Base-by-base conservation (phyloP, 2,797 vertebrate species). In the Chelonia mydas region DNA sequence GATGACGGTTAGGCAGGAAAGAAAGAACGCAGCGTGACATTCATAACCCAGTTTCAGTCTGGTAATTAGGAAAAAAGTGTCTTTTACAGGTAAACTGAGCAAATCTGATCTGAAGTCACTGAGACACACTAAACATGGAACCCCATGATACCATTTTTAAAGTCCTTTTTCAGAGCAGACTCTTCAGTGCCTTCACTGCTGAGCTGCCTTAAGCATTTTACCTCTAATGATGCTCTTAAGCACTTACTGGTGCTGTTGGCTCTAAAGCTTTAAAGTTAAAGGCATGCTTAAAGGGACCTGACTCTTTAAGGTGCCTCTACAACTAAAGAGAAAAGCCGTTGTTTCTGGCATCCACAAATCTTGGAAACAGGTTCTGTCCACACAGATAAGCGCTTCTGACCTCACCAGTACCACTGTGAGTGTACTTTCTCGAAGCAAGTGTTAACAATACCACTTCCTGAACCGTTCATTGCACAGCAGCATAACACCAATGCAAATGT, bases 181-280 rank as follows among this genome's bases (percentile, higher is more conserved):
- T 57, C 37, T 82, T 68, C 61, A 0, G 1, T 12, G 23, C 37
- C 53, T 81, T 77, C 74, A 33, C 90, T 79, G 1, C 7, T 2
- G 84, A 82, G 93, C 85, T 89, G 87, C 90, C 86, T 90, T 49
- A 83, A 88, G 72, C 81, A 9, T 77, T 87, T 79, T 23, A 27
- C 41, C 81, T 83, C 74, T 79, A 45, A 61, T 5, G 84, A 84
- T 79, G 79, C 89, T 94, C 82, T 59, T 59, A 86, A 88, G 80
- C 53, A 87, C 25, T 81, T 80, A 47, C 49, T 41, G 90, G 78
- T 77, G n/a, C 77, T 59, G 77, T 72, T 90, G 81, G 54, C 4
- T 16, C 87, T 57, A 28, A 86, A 68, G 65, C 61, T 81, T 47
- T 79, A 15, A 68, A 41, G 85, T 8, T 50, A 79, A 90, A 93